phyloP scores from a whole-genome alignment of 2,888 invertebrate genomes.

The Cyrtodaria siliqua region DNA sequence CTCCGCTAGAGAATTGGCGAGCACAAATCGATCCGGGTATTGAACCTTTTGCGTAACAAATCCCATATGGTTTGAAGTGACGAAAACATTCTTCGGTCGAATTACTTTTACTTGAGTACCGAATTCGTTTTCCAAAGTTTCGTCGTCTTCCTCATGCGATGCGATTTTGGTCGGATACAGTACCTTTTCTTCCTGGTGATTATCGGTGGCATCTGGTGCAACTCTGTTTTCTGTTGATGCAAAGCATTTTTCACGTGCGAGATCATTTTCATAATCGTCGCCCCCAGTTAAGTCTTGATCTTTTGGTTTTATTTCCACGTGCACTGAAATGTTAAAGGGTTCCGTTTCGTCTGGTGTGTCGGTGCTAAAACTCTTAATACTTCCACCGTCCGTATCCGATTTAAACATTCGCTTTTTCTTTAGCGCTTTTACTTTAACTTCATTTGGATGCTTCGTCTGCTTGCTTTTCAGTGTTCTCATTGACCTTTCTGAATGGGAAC shows the following conservation, averaged over 20 bases:
- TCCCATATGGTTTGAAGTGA: slow-evolving; percentile 41
- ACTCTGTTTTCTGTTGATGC: not conserved
- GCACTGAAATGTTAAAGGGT: slow-evolving; percentile 61
- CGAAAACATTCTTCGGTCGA: slow-evolving; percentile 31
- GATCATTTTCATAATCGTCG: slow-evolving; percentile 25
- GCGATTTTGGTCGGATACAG: slow-evolving; percentile 27
- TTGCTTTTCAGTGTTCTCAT: slow-evolving; percentile 3
- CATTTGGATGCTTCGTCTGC: not conserved
- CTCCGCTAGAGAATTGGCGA: slow-evolving; percentile 32
- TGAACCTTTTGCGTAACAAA: slow-evolving; percentile 44
- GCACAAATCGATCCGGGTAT: slow-evolving; percentile 48
- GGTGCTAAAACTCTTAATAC: slow-evolving; percentile 2
- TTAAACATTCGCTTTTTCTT: not conserved
- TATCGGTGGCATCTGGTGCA: not conserved
- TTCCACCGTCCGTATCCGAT: not conserved
- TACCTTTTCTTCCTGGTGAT: slow-evolving; percentile 11
- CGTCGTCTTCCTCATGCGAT: not conserved
- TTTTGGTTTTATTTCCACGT: slow-evolving; percentile 52
- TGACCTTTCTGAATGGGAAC: slow-evolving; percentile 19
- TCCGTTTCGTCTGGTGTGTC: slow-evolving; percentile 35
- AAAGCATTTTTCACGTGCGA: slow-evolving; percentile 3
- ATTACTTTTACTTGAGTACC: slow-evolving; percentile 16
- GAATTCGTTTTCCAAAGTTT: not conserved
- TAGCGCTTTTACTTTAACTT: not conserved
- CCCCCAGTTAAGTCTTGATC: slow-evolving; percentile 19